phyloP scores from a whole-genome alignment of 2,888 invertebrate species.

The Yponomeuta plumbellus region DNA sequence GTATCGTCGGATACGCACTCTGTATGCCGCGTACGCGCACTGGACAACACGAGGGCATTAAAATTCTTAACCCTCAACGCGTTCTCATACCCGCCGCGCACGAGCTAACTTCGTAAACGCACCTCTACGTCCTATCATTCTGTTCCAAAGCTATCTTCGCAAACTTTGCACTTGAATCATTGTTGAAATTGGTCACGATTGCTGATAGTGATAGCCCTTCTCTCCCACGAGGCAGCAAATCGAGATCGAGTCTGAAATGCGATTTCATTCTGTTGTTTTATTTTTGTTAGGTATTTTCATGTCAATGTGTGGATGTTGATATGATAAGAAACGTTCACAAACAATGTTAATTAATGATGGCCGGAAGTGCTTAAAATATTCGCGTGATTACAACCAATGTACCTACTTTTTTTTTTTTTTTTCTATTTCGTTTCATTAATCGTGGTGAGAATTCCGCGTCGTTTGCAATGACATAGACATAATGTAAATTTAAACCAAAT shows the following conservation, averaged over 20 bases:
- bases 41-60: conserved; percentile 66
- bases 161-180: conserved; percentile 8
- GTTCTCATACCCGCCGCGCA: conserved; percentile 45
- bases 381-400: not conserved
- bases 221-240: not conserved
- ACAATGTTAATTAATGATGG: not conserved
- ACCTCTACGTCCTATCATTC: conserved; percentile 7
- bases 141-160: not conserved
- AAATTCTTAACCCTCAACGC: conserved; percentile 59
- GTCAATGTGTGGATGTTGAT: not conserved
- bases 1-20: conserved; percentile 41
- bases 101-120: conserved; percentile 11
- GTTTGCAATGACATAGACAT: not conserved
- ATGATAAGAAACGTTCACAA: not conserved
- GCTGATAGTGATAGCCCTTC: not conserved
- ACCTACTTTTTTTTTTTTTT: no score
- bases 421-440: no score
- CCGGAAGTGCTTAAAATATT: not conserved
- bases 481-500: not conserved
- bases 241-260: not conserved
- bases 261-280: not conserved
- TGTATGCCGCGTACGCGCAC: conserved; percentile 57
- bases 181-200: conserved; percentile 3
- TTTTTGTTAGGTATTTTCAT: not conserved
- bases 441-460: no score